Base-by-base conservation (phyloP, 2,888 invertebrate genomes). In the Glaucopsyche alexis region DNA sequence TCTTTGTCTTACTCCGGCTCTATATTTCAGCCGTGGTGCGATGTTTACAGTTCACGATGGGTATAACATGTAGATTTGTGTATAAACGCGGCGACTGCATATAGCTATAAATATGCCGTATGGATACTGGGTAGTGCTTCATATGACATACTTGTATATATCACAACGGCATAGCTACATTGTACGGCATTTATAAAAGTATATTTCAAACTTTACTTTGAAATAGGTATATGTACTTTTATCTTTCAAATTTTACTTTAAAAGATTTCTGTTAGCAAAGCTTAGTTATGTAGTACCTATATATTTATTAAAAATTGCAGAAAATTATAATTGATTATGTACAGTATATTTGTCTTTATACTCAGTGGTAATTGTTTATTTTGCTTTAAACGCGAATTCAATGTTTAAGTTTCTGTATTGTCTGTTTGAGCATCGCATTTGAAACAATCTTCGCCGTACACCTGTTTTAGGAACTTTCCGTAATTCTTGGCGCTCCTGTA, bases 361-460 rank as follows among this genome's bases (percentile, higher is more conserved):
- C 2, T 13, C 60, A 14, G 60, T 11, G 6, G 11, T 19, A 9
- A 29, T 60, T 29, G 60, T 60, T 29, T 29, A 60, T 60, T 38
- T 60, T 13, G 60, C 60, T 29, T 60, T 60, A 60, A 60, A 38
- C 60, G 60, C 29, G 60, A 60, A 60, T 67, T 16, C 67, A 45
- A 45, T 45, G 16, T 67, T 71, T 52, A 7, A 40, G 38, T n/a
- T 29, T 16, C 14, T 9, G 55, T 71, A 50, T 11, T 19, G 7
- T 19, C 55, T 71, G n/a, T 50, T 50, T 52, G 14, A 52, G 38
- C 40, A 40, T 40, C 52, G 71, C 40, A 60, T 71, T 29, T 71
- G 71, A 19, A 71, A 71, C 60, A 71, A 71, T 71, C 19, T 29
- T 3, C 69, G 6, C 9, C 19, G 19, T 67, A 69, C 69, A 69